Evolutionary conservation across 2,888 invertebrate species (phyloP), one percentile per base, ranked within the genome.

Genomic region (Cacoxenus indagator): DNA sequence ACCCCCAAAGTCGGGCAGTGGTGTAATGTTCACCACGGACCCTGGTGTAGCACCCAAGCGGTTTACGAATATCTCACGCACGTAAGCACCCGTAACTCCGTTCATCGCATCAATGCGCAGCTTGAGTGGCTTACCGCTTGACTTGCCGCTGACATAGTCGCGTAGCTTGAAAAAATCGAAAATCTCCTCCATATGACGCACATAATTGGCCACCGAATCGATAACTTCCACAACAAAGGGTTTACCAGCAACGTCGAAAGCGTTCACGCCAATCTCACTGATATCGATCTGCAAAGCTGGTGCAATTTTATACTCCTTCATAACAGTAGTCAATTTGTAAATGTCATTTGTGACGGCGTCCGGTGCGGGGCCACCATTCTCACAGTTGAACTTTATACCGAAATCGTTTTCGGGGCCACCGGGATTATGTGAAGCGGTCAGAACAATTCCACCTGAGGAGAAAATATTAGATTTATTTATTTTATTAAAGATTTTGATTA

Each of bases 341-440:
- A 99, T 97, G 75, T 93, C 91, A 84, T 98, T 92, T 8, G 99
- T 99, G 64, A 96, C 92, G 62, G 90, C 89, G 86, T 97, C 98
- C 0, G 98, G 97, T 1, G 99, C 99, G 0, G 99, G 98, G 0
- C 97, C 99, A 66, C 99, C 99, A 88, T 99, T 99, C 72, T 95
- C 92, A 78, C 94, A 96, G 90, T 99, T 99, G 89, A 96, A 99
- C 89, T 99, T 99, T 83, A 99, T 98, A 64, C 99, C 99, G 87
- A 99, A 99, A 89, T 99, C 99, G 75, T 95, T 95, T 85, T 97
- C 92, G 6, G 96, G 96, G 43, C 99, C 99, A 66, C 99, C 99
- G 0, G 99, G 99, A 89, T 99, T 99, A 89, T 99, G 99, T 17
- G 98, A 98, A 0, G 99, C 99, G 0, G 99, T 99, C 51, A 99